Evolutionary conservation across 2,797 vertebrate species (phyloP), one percentile per base, ranked within the genome.

Genomic region (Muscicapa striata): DNA sequence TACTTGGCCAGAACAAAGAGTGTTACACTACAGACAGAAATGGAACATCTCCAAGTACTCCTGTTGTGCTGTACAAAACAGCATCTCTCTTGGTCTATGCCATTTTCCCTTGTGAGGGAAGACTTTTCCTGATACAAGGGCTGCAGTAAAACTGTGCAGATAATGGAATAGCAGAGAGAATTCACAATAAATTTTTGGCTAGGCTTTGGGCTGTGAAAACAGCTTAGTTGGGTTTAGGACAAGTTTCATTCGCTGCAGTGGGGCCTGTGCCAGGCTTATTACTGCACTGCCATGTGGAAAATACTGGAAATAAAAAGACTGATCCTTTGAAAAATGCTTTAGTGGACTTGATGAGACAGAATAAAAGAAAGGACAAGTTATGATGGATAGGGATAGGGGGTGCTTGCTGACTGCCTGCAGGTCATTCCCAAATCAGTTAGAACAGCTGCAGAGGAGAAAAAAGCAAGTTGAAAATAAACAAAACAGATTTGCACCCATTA

Each of bases 311-410:
- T 64, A 70, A 93, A 93, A 83, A 69, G 20, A 5, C 27, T 40
- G 40, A 80, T 62, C 49, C 63, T 92, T 87, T 94, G 78, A 92
- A 92, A 93, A 95, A 94, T 80, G 57, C n/a, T 92, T 85, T 75
- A 66, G 45, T 45, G 15, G 19, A 61, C 72, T 80, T 85, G 76
- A 84, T 72, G 83, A 93, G 84, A 89, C 75, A 90, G 85, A 92
- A 90, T 76, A 83, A 90, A 79, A 90, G 49, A 93, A 79, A 20
- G 68, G 20, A 64, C 38, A 85, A 74, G 69, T 90, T 93, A 84
- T 91, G 89, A 94, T 83, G 64, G 76, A 91, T 88, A 86, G 59
- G 76, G 43, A 67, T 75, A 79, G 15, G 10, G 15, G 15, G 26
- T 88, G 20, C 74, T 91, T 95, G 36, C 49, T 86, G 66, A 18